Percentiles rank a stretch among this genome's conserved stretches.
These are phyloP conservation scores for Diadumene lineata DNA, from an alignment of 92 coral and sea anemone species.

Conservation along the genomic window DNA sequence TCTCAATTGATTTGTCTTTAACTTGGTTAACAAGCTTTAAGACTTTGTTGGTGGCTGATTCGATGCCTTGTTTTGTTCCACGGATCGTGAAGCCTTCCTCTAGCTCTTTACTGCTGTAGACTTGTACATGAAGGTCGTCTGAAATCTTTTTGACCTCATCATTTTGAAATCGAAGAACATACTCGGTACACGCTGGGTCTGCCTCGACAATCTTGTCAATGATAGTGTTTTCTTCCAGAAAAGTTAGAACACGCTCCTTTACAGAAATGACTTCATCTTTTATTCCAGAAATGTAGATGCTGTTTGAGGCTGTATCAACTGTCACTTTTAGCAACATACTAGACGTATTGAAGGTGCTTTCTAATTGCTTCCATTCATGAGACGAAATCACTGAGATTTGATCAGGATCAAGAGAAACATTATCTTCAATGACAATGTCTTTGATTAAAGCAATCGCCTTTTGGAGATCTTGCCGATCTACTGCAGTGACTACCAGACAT, in stretches of 20 bases:
- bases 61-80: conserved; percentile 20
- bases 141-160: conserved; percentile 34
- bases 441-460: conserved; percentile 42
- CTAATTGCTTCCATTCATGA: conserved; percentile 54
- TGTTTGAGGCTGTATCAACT: conserved; percentile 28
- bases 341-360: conserved; percentile 7
- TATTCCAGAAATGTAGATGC: conserved; percentile 61
- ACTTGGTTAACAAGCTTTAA: conserved; percentile 23
- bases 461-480: conserved; percentile 33
- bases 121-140: conserved; percentile 21
- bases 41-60: neutral
- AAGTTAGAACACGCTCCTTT: conserved; percentile 23
- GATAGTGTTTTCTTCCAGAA: conserved; percentile 70
- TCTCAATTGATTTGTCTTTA: conserved; percentile 10
- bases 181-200: conserved; percentile 38
- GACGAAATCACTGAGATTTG: conserved; percentile 42
- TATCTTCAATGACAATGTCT: conserved; percentile 36
- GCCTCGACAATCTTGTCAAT: conserved; percentile 26
- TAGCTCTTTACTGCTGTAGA: conserved; percentile 14
- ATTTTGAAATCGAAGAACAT: conserved; percentile 33
- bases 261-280: conserved; percentile 40
- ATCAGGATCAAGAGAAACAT: conserved; percentile 43
- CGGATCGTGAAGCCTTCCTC: neutral
- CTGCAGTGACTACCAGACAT: conserved; percentile 34
- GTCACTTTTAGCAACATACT: conserved; percentile 1